Evolutionary conservation across 2,888 invertebrate species (phyloP), one percentile per base, ranked within the genome.

Genomic region (Hipparchia sbordonii): DNA sequence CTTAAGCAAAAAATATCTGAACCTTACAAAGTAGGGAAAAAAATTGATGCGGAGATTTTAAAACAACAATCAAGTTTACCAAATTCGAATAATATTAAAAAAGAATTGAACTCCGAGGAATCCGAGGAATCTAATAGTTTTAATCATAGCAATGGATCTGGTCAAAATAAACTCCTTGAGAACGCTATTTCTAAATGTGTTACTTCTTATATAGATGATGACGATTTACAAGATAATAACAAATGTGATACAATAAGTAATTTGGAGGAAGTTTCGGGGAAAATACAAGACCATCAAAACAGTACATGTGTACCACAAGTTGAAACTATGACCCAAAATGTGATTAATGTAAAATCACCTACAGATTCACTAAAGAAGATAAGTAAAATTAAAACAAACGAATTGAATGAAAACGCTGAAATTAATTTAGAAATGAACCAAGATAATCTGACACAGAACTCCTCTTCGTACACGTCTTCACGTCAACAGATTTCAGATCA

Each of bases 1-100:
- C 79, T 92, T 52, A 88, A 89, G 78, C 92, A 92, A 79, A 91
- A 88, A 85, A 83, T 92, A 13, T 85, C 85, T 79, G 85, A 87
- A 80, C 87, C 88, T 79, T 91, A 89, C 77, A 77, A 79, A 2
- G 80, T 87, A 46, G 88, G 85, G 2, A 91, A 91, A 79, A 87
- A 84, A 76, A 78, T 90, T 56, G 89, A 92, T 80, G 83, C 86
- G 73, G 83, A 84, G 73, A 80, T 91, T 66, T 70, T 59, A 46
- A 71, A 61, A 48, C 56, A 70, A 63, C 51, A 6, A 61, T 54
- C 33, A 23, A 39, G 45, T 70, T 10, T 46, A 10, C 46, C 10
- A 46, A 39, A 13, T 13, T 10, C 13, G n/a, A 46, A 12, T 48
- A 48, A 33, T 63, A 1, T 48, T 2, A 12, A 13, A 1, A 62